Percentiles rank a stretch among this genome's conserved stretches.
Conservation (phyloP, 2,888 invertebrate genomes). For the Pollenia labialis region DNA sequence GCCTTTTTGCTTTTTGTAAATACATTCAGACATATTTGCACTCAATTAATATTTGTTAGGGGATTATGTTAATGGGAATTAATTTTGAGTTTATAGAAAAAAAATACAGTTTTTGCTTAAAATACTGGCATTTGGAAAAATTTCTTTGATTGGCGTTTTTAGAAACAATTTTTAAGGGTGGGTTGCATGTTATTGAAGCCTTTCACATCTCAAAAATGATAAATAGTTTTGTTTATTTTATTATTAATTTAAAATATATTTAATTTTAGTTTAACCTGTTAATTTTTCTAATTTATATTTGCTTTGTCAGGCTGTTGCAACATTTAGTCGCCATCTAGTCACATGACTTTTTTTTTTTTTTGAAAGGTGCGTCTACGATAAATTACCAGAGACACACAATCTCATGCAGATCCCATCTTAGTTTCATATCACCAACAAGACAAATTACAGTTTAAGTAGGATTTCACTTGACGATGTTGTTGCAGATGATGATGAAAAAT, state of each 20-base stretch:
- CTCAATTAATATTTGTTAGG: constrained; percentile 65
- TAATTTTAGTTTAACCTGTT: constrained; percentile 53
- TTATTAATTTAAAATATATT: constrained; percentile 7
- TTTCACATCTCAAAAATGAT: neutral
- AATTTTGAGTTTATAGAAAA: constrained; percentile 34
- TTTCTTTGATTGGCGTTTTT: constrained; percentile 62
- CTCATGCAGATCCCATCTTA: constrained; percentile 49
- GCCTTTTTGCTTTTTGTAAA: neutral
- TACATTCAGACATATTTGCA: constrained; percentile 41
- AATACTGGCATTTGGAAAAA: constrained; percentile 22
- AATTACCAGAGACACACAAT: constrained; percentile 33
- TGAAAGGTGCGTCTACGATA: constrained; percentile 69
- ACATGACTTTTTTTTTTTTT: constrained; percentile 13
- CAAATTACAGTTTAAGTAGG: constrained; percentile 72
- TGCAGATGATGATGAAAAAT: constrained; percentile 39
- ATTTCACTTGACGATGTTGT: constrained; percentile 67
- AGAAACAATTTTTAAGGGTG: constrained; percentile 44
- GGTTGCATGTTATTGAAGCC: constrained; percentile 15
- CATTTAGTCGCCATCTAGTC: constrained; percentile 47
- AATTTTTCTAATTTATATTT: constrained; percentile 3
- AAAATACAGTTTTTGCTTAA: neutral
- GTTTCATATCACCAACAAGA: constrained; percentile 61
- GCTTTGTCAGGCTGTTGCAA: constrained; percentile 2
- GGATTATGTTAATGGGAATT: constrained; percentile 67
- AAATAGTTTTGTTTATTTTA: constrained; percentile 13